Evolutionary conservation across 2,113 vertebrate species (phyloP).

Genomic region (Pycnonotus jocosus): DNA sequence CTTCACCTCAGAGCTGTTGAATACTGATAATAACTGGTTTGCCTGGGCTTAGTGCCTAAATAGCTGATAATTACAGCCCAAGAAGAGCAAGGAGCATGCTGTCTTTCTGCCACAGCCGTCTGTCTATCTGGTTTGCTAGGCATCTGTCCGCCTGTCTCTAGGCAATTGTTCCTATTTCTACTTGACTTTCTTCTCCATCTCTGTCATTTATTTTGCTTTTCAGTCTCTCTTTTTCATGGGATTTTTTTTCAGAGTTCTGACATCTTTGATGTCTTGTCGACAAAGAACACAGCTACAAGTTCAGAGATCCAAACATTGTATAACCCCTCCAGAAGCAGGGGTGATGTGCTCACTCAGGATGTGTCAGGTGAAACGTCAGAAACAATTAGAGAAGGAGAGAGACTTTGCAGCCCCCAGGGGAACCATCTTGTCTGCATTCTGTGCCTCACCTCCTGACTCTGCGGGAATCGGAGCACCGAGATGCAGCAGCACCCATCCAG

Average conservation of each 20-base stretch:
- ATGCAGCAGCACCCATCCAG: background rate
- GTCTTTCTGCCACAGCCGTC: constrained; percentile 34
- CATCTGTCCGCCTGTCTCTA: constrained; percentile 48
- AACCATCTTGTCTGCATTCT: background rate
- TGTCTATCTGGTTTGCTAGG: constrained; percentile 39
- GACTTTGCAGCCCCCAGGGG: background rate
- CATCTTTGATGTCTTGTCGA: constrained; percentile 1
- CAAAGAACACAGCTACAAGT: background rate
- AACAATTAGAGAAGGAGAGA: constrained; percentile 28
- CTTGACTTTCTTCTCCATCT: background rate
- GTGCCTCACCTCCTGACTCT: background rate
- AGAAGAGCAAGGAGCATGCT: constrained; percentile 33
- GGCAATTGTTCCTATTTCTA: background rate
- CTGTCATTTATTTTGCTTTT: background rate
- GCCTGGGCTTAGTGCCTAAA: constrained; percentile 37
- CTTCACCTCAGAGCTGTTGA: constrained; percentile 37
- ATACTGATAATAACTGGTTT: constrained; percentile 56
- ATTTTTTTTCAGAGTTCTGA: background rate
- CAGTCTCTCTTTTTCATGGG: background rate
- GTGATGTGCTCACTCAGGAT: background rate
- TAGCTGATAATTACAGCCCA: constrained; percentile 60
- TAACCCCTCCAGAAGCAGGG: background rate
- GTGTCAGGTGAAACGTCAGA: constrained; percentile 38
- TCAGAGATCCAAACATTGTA: background rate
- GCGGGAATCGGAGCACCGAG: background rate